Conservation (phyloP, 2,888 invertebrate genomes). For the Drosophila neonasuta region DNA sequence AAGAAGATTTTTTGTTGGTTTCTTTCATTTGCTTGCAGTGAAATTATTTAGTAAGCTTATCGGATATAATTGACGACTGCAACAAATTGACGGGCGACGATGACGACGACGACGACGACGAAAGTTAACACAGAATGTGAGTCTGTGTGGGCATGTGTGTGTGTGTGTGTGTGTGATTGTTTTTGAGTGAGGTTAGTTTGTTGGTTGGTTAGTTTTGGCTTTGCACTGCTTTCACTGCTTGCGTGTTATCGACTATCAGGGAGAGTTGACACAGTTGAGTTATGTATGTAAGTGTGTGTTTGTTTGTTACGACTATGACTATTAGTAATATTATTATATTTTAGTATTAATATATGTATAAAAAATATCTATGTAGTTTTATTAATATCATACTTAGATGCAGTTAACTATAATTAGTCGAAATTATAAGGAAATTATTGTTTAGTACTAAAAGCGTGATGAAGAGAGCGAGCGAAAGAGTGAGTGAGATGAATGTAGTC, state of each 20-base stretch:
- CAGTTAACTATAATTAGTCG: conserved; percentile 35
- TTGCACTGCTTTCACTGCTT: conserved; percentile 36
- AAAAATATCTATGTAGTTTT: conserved; percentile 9
- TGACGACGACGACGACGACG: conserved; percentile 21
- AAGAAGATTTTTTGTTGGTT: conserved; percentile 67
- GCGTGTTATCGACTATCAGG: conserved; percentile 26
- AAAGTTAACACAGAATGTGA: conserved; percentile 34
- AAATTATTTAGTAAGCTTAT: conserved; percentile 15
- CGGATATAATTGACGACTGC: conserved; percentile 18
- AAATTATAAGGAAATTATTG: conserved; percentile 15
- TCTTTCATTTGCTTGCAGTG: conserved; percentile 38
- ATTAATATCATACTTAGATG: conserved; percentile 17
- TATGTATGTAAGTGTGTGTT: conserved; percentile 2
- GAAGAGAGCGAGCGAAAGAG: not conserved
- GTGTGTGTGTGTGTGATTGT: conserved; percentile 9
- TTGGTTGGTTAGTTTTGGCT: conserved; percentile 11
- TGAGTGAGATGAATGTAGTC: conserved; percentile 10
- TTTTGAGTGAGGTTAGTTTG: conserved; percentile 26
- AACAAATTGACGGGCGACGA: not conserved
- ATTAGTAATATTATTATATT: conserved; percentile 36
- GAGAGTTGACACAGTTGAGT: conserved; percentile 8
- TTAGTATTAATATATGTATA: conserved; percentile 12
- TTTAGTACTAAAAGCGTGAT: conserved; percentile 14
- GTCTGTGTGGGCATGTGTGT: conserved; percentile 16
- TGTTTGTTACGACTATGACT: conserved; percentile 26